Conservation (phyloP, 2,797 vertebrate species). For the Coluber constrictor region DNA sequence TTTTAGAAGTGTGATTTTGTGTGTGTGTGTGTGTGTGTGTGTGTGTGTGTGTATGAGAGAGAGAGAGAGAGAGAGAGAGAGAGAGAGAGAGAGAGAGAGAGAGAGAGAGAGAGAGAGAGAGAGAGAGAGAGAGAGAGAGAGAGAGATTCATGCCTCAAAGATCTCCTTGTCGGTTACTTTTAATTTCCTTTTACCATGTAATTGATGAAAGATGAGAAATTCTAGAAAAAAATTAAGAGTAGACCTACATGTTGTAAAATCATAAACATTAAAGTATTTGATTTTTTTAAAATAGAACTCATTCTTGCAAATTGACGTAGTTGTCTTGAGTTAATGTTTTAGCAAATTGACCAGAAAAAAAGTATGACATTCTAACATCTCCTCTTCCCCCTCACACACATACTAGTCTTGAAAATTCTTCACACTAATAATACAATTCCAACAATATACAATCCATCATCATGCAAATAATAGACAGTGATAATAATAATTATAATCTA, state of each 20-base stretch:
- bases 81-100: too few species aligned
- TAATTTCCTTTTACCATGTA: slow-evolving; percentile 35
- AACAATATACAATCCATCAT: not conserved
- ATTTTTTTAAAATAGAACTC: slow-evolving; percentile 79
- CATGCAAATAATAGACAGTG: not conserved
- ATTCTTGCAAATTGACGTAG: slow-evolving; percentile 81
- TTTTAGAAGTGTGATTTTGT: not conserved
- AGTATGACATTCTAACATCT: slow-evolving; percentile 86
- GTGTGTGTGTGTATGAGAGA: not conserved
- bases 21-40: not conserved
- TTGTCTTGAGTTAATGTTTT: slow-evolving; percentile 79
- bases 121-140: not conserved
- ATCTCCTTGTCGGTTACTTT: not conserved
- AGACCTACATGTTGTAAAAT: slow-evolving; percentile 85
- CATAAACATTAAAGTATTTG: slow-evolving; percentile 86
- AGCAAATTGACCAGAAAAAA: slow-evolving; percentile 78
- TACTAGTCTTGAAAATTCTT: slow-evolving; percentile 91
- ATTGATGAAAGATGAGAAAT: slow-evolving; percentile 82
- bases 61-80: too few species aligned
- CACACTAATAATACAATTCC: slow-evolving; percentile 74
- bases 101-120: too few species aligned
- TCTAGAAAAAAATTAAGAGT: slow-evolving; percentile 86
- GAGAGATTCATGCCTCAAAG: not conserved
- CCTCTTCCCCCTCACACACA: slow-evolving; percentile 70
- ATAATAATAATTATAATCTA: not conserved